Evolutionary conservation across 2,113 vertebrate species (phyloP).

Genomic region (Notarius quadriscutis): DNA sequence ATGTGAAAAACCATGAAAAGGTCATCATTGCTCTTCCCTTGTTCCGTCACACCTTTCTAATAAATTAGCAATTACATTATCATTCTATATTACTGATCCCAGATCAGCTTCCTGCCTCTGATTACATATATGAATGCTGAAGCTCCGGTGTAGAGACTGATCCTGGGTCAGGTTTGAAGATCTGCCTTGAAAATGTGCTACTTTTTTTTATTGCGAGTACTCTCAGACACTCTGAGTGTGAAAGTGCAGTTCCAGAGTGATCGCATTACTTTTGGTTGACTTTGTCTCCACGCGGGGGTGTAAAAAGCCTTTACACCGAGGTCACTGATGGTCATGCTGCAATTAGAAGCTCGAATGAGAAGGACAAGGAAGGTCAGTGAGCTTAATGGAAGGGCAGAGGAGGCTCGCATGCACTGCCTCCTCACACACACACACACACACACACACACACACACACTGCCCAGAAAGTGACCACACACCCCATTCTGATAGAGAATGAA

Average conservation of each 20-base stretch:
- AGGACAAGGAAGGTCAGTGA: slow-evolving; percentile 40
- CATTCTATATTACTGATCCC: not conserved
- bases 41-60: not conserved
- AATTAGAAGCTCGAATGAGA: slow-evolving; percentile 38
- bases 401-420: not conserved
- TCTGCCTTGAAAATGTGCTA: not conserved
- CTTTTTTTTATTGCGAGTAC: not conserved
- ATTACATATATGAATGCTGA: not conserved
- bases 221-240: not conserved
- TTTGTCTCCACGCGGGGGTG: not conserved
- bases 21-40: not conserved
- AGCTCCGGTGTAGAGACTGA: not conserved
- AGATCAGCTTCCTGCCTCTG: not conserved
- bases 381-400: slow-evolving; percentile 30
- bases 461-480: not conserved
- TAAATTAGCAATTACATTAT: not conserved
- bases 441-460: not conserved
- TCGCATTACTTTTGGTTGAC: slow-evolving; percentile 25
- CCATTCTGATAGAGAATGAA: not conserved
- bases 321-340: slow-evolving; percentile 9
- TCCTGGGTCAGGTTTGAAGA: not conserved
- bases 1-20: not conserved
- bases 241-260: slow-evolving; percentile 1
- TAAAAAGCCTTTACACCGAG: slow-evolving; percentile 20
- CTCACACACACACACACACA: not conserved